A percentile compares a stretch with the other conserved stretches of the same genome.
These are phyloP conservation scores for Cephus sareptanus DNA, from an alignment of 2,888 invertebrate species.

Conservation along the genomic window DNA sequence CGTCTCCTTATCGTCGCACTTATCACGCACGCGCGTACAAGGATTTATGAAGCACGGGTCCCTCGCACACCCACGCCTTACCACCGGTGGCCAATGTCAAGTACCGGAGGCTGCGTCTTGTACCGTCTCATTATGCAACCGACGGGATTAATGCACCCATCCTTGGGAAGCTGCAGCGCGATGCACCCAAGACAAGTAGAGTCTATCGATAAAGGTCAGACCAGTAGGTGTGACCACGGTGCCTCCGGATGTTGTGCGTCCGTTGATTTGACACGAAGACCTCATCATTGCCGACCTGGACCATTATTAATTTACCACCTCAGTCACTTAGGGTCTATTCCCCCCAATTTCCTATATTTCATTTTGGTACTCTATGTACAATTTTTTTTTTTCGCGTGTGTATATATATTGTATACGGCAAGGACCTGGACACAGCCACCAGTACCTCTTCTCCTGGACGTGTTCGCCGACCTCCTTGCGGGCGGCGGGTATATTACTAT, in stretches of 20 bases:
- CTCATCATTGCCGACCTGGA: background rate
- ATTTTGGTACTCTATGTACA: background rate
- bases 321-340: background rate
- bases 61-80: slow-evolving; percentile 46
- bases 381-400: background rate
- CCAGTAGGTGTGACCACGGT: slow-evolving; percentile 23
- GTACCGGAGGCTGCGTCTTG: slow-evolving; percentile 34
- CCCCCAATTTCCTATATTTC: background rate
- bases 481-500: background rate
- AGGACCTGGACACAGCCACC: background rate
- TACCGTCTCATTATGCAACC: slow-evolving; percentile 47
- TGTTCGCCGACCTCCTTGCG: background rate
- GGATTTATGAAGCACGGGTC: slow-evolving; percentile 48
- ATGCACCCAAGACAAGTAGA: slow-evolving; percentile 23
- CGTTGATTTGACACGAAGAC: background rate
- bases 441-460: background rate
- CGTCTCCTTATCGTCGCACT: background rate
- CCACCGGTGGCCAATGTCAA: slow-evolving; percentile 45
- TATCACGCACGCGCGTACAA: slow-evolving; percentile 13
- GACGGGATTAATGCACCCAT: slow-evolving; percentile 50
- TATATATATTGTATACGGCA: background rate
- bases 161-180: slow-evolving; percentile 22
- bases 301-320: background rate
- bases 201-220: slow-evolving; percentile 39
- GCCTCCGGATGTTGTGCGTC: background rate